These are phyloP conservation scores for Drosophila elegans DNA, from an alignment of 1,140 invertebrate species.

Conservation along the genomic window DNA sequence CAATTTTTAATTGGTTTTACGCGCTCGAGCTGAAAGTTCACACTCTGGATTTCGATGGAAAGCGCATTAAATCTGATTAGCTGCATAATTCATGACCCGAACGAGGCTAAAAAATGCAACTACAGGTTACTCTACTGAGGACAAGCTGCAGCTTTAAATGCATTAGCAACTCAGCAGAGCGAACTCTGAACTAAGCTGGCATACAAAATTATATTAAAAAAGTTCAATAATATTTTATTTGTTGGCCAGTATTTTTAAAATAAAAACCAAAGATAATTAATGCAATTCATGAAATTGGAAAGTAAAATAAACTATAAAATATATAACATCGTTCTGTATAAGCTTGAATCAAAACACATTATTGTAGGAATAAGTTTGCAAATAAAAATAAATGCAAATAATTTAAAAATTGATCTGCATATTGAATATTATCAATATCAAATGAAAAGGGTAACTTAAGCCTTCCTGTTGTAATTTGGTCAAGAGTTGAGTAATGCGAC, in stretches of 20 bases:
- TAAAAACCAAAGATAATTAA: too few species aligned
- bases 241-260: neutral
- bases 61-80: constrained; percentile 45
- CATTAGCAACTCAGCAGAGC: neutral
- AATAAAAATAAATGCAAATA: too few species aligned
- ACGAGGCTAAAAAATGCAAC: constrained; percentile 2
- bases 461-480: too few species aligned
- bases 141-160: constrained; percentile 1
- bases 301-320: too few species aligned
- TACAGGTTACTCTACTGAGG: constrained; percentile 11
- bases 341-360: too few species aligned
- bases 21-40: constrained; percentile 5
- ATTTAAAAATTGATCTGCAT: too few species aligned
- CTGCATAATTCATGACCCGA: constrained; percentile 24
- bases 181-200: neutral
- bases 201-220: neutral
- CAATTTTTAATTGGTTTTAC: constrained; percentile 34
- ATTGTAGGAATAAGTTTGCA: too few species aligned
- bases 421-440: too few species aligned
- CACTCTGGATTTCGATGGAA: constrained; percentile 20
- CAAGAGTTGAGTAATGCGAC: too few species aligned
- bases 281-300: too few species aligned
- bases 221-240: neutral
- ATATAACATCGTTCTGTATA: too few species aligned
- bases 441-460: too few species aligned